Percentiles rank a stretch among this genome's conserved stretches.
phyloP scores from a whole-genome alignment of 2,113 vertebrate species.

The Ptychochromis oligacanthus region DNA sequence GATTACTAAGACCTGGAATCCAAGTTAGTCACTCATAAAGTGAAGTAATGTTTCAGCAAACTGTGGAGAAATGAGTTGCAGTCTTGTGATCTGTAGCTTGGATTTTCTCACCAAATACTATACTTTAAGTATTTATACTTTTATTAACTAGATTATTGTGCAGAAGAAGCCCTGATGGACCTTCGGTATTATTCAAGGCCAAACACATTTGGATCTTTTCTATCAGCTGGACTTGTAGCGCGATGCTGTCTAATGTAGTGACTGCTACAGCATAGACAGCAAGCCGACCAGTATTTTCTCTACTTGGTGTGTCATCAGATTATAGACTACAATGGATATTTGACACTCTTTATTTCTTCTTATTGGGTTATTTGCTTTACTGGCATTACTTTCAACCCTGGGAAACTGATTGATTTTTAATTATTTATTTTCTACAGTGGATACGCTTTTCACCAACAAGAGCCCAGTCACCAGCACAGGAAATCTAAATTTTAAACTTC shows the following conservation, averaged over 20 bases:
- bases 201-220: constrained; percentile 12
- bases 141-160: neutral
- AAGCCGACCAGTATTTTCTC: constrained; percentile 15
- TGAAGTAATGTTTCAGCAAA: constrained; percentile 11
- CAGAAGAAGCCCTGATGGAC: neutral
- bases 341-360: constrained; percentile 32
- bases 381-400: neutral
- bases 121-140: neutral
- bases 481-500: neutral
- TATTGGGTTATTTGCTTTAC: neutral
- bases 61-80: neutral
- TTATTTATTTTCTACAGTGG: neutral
- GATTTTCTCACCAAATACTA: neutral
- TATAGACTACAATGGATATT: constrained; percentile 40
- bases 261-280: neutral
- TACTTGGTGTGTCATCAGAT: constrained; percentile 27
- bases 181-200: constrained; percentile 1
- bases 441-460: neutral
- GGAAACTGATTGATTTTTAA: constrained; percentile 2
- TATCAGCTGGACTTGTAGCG: constrained; percentile 31
- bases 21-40: constrained; percentile 15
- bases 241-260: neutral
- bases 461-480: neutral
- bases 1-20: constrained; percentile 16
- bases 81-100: constrained; percentile 10